Evolutionary conservation across 2,113 vertebrate species (phyloP), one percentile per base, ranked within the genome.

Genomic region (Willisornis vidua): DNA sequence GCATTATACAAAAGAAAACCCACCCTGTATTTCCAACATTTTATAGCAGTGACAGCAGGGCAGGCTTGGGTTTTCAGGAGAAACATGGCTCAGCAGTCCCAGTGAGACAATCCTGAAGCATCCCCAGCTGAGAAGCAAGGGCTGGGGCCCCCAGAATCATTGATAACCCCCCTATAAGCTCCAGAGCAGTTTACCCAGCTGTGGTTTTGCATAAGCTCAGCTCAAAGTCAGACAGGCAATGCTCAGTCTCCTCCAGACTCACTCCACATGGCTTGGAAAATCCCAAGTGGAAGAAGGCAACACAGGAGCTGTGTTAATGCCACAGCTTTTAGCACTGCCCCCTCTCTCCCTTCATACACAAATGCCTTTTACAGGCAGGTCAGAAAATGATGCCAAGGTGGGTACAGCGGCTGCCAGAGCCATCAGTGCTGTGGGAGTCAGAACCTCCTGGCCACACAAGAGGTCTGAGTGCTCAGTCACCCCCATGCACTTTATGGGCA

Each of bases 381-480:
- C 71, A 73, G 41, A 26, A 62, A 35, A 39, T 2, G 16, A 51
- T 7, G 23, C 39, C 0, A 2, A 67, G 59, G 39, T 16, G 83
- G 65, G 51, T n/a, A 39, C 2, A 20, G 61, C 43, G 54, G 57
- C 63, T 15, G 63, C 14, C 28, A 49, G 73, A 28, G 16, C 61
- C 43, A 16, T 2, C 31, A 29, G 1, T 0, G 26, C 59, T 4
- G 5, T 12, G 12, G 14, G 46, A 54, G 49, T 33, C 8, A 31
- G 14, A 5, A 13, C 4, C 61, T 35, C 29, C 52, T 41, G 3
- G 0, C 31, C 58, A 22, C 43, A 61, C 2, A 3, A 55, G 9
- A 62, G 51, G 41, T 7, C 57, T 7, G 8, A 51, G 65, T 1
- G 61, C 81, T 81, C 72, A 41, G 67, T 58, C 87, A 62, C 6